phyloP scores from a whole-genome alignment of 2,113 vertebrate genomes.

The Tapirus terrestris region DNA sequence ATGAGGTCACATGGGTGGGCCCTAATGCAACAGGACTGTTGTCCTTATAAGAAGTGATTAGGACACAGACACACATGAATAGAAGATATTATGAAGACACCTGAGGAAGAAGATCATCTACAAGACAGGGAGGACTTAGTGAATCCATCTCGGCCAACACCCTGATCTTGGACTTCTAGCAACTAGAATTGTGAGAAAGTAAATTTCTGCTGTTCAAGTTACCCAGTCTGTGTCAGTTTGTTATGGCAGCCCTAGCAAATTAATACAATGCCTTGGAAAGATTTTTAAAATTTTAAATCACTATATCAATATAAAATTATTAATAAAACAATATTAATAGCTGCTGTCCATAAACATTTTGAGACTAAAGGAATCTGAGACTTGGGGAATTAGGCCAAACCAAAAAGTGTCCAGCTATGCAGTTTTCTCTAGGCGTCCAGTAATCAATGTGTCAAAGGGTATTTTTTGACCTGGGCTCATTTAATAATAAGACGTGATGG shows the following conservation, averaged over 20 bases:
- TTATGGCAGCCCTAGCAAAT: not conserved
- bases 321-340: not conserved
- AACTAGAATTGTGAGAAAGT: not conserved
- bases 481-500: not conserved
- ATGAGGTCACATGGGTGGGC: accelerated
- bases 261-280: not conserved
- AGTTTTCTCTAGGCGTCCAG: not conserved
- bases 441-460: not conserved
- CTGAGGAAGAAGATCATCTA: not conserved
- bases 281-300: not conserved
- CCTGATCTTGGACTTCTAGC: not conserved
- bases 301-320: not conserved
- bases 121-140: not conserved
- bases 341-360: not conserved
- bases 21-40: not conserved
- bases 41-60: not conserved
- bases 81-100: not conserved
- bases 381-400: not conserved
- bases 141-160: not conserved
- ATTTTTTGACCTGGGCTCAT: not conserved
- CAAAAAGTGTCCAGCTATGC: not conserved
- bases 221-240: not conserved
- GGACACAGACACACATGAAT: not conserved
- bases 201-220: not conserved
- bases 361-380: not conserved